Base-by-base conservation (phyloP, 2,888 invertebrate species). In the Hyposoter dolosus region DNA sequence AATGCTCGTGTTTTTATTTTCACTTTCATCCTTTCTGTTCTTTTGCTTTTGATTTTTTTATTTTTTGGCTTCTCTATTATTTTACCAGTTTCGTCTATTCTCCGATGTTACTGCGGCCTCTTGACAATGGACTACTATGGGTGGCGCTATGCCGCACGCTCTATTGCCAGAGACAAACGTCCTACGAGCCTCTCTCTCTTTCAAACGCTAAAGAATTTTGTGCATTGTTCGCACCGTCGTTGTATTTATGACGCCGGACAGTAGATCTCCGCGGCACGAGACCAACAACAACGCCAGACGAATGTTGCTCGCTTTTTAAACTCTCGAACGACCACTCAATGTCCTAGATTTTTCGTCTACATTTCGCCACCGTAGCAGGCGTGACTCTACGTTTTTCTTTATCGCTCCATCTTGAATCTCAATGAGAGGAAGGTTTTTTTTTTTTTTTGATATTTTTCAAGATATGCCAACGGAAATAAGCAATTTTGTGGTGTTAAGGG, bases 231-330 rank as follows among this genome's bases (percentile, higher is more conserved):
- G 80, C 53, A 0, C 35, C 35, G 35, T 32, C 76, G 43, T 76
- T 85, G 72, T 85, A 85, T 85, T 83, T 83, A 83, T 76, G 85
- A 75, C 85, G 74, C 82, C 66, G 43, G 77, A 35, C 43, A 32
- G 66, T 23, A 45, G 10, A 47, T 43, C 71, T 7, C n/a, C 75
- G 76, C 75, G 76, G 69, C 75, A 76, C 82, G 82, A 76, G 82
- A 68, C 69, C 60, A 77, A 19, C 75, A 28, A 28, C 28, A 3
- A 1, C 66, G 32, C 75, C 45, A 45, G 45, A 74, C 35, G 10
- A 75, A 77, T 50, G 69, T 69, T 60, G 50, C 45, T 69, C 9
- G 45, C n/a, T 60, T 79, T 60, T 79, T 17, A 6, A 56, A 78
- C 66, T 77, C 69, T 60, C 60, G 17, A 9, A 50, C 76, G 19